Conservation (phyloP, 2,888 invertebrate genomes). For the Griposia aprilina region DNA sequence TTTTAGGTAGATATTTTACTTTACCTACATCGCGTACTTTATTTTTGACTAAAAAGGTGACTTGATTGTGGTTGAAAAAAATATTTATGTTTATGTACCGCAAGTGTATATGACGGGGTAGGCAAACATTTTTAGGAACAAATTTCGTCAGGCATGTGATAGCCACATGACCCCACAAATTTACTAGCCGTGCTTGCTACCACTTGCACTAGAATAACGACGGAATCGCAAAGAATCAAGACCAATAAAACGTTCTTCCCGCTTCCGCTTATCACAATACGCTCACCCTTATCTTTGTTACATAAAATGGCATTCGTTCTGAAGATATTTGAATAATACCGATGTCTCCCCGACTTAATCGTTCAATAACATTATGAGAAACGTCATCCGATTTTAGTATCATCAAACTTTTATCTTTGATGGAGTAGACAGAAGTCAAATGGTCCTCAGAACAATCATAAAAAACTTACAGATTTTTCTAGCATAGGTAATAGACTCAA, state of each 20-base stretch:
- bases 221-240: neutral
- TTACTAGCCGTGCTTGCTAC: neutral
- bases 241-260: neutral
- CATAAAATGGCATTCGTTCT: slow-evolving; percentile 44
- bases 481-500: neutral
- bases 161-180: neutral
- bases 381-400: slow-evolving; percentile 54
- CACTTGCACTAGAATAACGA: neutral
- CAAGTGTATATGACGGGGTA: neutral
- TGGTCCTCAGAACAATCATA: neutral
- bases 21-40: neutral
- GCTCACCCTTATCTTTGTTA: slow-evolving; percentile 50
- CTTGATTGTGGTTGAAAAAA: neutral
- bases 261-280: slow-evolving; percentile 22
- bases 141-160: neutral
- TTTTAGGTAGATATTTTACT: neutral
- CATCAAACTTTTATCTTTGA: slow-evolving; percentile 23
- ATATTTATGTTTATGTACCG: neutral
- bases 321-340: slow-evolving; percentile 72
- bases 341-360: slow-evolving; percentile 68
- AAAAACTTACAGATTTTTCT: neutral
- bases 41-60: neutral
- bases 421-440: neutral
- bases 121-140: neutral
- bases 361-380: slow-evolving; percentile 72